Conservation (phyloP, 2,888 invertebrate species). For the Amblyjoppa proteus region DNA sequence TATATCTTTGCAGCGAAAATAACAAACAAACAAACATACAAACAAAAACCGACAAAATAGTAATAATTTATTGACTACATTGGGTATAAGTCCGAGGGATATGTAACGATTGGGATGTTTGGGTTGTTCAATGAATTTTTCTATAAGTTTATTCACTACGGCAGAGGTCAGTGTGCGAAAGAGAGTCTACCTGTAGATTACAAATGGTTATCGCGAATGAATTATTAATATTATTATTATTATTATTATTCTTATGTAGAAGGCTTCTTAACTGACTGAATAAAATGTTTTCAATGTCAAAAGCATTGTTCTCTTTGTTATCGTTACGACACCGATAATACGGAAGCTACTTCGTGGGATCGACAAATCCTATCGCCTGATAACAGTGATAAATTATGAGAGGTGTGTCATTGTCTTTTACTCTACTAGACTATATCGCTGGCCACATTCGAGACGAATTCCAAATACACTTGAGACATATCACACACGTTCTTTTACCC, state of each 20-base stretch:
- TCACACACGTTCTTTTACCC: no score
- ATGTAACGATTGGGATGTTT: slow-evolving; percentile 69
- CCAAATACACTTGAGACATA: no score
- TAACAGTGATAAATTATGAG: slow-evolving; percentile 1
- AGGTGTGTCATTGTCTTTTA: background rate
- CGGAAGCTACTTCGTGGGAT: background rate
- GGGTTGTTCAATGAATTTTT: slow-evolving; percentile 79
- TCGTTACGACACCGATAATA: background rate
- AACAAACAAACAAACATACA: slow-evolving; percentile 49
- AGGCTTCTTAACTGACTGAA: slow-evolving; percentile 84
- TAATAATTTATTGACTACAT: slow-evolving; percentile 82
- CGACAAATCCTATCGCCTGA: slow-evolving; percentile 1
- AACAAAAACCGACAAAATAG: slow-evolving; percentile 76
- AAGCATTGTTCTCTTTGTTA: background rate
- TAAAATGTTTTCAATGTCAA: slow-evolving; percentile 85
- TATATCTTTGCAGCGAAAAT: slow-evolving; percentile 65
- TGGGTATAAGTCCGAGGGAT: slow-evolving; percentile 66
- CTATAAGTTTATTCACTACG: slow-evolving; percentile 76
- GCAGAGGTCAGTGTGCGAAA: slow-evolving; percentile 63
- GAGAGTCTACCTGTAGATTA: slow-evolving; percentile 79
- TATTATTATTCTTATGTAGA: slow-evolving; percentile 83
- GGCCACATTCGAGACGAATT: no score
- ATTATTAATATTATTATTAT: slow-evolving; percentile 74
- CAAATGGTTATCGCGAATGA: slow-evolving; percentile 80
- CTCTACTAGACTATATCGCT: background rate